A percentile compares a stretch with the other conserved stretches of the same genome.
Evolutionary conservation across 1,140 invertebrate species (phyloP).

Genomic region (Drosophila novamexicana): DNA sequence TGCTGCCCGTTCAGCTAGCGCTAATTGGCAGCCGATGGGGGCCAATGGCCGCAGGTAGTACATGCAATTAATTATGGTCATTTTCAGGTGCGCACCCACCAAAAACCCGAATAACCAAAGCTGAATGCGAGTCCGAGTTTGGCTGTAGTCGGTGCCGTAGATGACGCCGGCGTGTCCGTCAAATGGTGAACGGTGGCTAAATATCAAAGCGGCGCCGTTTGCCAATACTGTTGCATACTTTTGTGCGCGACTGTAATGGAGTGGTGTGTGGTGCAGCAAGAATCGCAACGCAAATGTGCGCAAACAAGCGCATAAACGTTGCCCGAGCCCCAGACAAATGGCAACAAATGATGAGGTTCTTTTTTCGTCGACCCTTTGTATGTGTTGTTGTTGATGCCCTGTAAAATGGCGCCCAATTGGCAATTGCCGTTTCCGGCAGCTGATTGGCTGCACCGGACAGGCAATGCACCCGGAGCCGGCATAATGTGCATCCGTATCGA

Average conservation of each 20-base stretch:
- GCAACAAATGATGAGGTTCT: constrained; percentile 80
- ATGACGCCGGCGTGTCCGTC: constrained; percentile 20
- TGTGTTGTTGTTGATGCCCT: constrained; percentile 25
- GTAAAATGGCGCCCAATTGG: constrained; percentile 77
- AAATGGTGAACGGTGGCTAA: constrained; percentile 61
- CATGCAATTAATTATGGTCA: constrained; percentile 83
- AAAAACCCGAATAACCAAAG: constrained; percentile 25
- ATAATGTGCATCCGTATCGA: constrained; percentile 79
- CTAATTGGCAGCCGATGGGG: constrained; percentile 65
- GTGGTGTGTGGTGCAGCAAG: constrained; percentile 26
- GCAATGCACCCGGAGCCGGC: constrained; percentile 30
- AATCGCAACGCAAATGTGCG: constrained; percentile 58
- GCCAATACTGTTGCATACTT: constrained; percentile 68
- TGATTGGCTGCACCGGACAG: constrained; percentile 63
- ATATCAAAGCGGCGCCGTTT: constrained; percentile 70
- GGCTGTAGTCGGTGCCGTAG: not conserved
- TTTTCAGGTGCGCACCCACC: constrained; percentile 65
- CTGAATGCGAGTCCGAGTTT: not conserved
- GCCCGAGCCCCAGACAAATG: constrained; percentile 45
- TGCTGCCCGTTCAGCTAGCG: constrained; percentile 32
- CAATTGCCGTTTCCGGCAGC: constrained; percentile 78
- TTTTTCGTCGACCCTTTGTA: constrained; percentile 19
- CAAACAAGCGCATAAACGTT: constrained; percentile 78
- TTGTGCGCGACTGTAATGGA: constrained; percentile 43
- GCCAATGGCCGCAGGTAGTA: constrained; percentile 67